Conservation (phyloP, 1,140 invertebrate species). For the Drosophila orosa region DNA sequence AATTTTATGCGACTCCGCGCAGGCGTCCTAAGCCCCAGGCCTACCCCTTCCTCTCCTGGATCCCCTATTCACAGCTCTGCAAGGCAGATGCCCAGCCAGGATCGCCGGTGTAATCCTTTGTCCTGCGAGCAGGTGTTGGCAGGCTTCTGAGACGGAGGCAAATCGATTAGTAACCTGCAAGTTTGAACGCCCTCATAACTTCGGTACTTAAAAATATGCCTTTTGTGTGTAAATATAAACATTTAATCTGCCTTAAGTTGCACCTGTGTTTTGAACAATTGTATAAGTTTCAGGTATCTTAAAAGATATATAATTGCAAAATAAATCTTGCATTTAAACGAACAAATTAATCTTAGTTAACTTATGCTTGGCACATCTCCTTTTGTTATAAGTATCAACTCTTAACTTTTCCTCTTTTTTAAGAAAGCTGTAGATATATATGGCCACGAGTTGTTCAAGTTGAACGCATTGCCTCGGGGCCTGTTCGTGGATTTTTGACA, state of each 20-base stretch:
- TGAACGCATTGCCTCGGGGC: conserved; percentile 5
- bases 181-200: conserved; percentile 27
- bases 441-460: background rate
- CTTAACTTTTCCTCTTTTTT: conserved; percentile 3
- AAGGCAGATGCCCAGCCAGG: conserved; percentile 31
- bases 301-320: background rate
- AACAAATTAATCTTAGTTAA: background rate
- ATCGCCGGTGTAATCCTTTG: conserved; percentile 50
- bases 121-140: conserved; percentile 42
- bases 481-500: conserved; percentile 58
- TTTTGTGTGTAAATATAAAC: conserved; percentile 16
- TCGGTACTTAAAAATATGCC: conserved; percentile 3
- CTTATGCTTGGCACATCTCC: background rate
- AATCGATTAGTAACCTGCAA: conserved; percentile 38
- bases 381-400: background rate
- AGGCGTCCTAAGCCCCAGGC: conserved; percentile 40
- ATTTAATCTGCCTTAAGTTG: background rate
- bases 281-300: background rate
- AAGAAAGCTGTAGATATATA: background rate
- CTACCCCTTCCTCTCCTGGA: background rate
- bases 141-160: background rate
- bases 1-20: conserved; percentile 75
- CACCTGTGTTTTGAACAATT: background rate
- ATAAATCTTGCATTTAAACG: too few species aligned
- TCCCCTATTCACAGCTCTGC: conserved; percentile 18